These are phyloP conservation scores for Gallinago media DNA, from an alignment of 2,113 vertebrate species.

Conservation along the genomic window DNA sequence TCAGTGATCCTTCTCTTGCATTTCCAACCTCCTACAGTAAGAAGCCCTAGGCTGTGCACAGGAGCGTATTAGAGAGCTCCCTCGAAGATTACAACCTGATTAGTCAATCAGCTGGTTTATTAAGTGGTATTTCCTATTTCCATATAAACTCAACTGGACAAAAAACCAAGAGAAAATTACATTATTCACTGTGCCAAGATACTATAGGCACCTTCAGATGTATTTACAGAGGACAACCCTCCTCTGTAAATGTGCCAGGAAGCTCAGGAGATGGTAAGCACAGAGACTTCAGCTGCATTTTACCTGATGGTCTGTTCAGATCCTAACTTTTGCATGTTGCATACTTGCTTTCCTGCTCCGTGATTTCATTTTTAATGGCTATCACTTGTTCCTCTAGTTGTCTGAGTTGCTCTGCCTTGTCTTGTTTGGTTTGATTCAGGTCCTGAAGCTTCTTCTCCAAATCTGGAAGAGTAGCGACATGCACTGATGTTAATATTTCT, in stretches of 20 bases:
- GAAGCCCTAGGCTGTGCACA: neutral
- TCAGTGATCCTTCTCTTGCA: neutral
- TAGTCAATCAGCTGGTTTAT: conserved; percentile 22
- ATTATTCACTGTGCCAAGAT: neutral
- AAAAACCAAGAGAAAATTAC: neutral
- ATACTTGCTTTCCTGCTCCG: conserved; percentile 70
- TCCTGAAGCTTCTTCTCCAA: conserved; percentile 83
- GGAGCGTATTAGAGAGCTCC: neutral
- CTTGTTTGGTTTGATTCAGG: conserved; percentile 73
- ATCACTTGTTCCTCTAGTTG: conserved; percentile 73
- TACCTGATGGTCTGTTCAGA: neutral
- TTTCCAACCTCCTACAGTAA: neutral
- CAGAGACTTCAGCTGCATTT: neutral
- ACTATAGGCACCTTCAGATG: neutral
- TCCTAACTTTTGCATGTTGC: conserved; percentile 73
- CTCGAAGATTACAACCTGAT: neutral
- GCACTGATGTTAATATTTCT: neutral
- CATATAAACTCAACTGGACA: neutral
- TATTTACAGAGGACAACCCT: neutral
- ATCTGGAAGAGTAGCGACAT: conserved; percentile 76
- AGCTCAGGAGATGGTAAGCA: neutral
- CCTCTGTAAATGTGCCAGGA: neutral
- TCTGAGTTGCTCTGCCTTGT: conserved; percentile 79
- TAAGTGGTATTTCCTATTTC: neutral
- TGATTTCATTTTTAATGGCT: conserved; percentile 77